Evolutionary conservation across 2,113 vertebrate species (phyloP).

Genomic region (Poeciliopsis retropinna): DNA sequence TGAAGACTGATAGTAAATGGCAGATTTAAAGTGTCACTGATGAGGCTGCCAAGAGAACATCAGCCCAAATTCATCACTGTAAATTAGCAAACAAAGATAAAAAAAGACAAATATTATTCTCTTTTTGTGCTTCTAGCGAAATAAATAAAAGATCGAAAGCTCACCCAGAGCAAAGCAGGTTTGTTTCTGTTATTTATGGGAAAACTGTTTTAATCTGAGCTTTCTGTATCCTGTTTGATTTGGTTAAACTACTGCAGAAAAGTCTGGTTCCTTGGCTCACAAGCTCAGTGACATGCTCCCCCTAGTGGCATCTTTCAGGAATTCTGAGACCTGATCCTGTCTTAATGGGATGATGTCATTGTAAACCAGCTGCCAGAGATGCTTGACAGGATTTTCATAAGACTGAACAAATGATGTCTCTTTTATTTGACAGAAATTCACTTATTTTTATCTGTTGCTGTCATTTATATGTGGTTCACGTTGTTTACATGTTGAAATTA

Average conservation of each 20-base stretch:
- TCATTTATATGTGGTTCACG: neutral
- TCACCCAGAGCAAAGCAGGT: neutral
- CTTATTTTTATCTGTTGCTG: neutral
- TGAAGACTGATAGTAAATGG: slow-evolving; percentile 7
- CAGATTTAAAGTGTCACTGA: slow-evolving; percentile 12
- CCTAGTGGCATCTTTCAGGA: slow-evolving; percentile 52
- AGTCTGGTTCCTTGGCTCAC: neutral
- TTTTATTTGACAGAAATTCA: neutral
- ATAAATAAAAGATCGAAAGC: neutral
- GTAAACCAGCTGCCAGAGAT: slow-evolving; percentile 37
- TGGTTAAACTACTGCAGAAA: neutral
- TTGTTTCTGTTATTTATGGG: neutral
- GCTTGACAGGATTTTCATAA: slow-evolving; percentile 37
- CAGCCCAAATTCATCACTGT: slow-evolving; percentile 10
- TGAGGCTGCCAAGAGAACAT: slow-evolving; percentile 34
- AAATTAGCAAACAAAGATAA: slow-evolving; percentile 7
- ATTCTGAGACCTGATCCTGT: slow-evolving; percentile 1
- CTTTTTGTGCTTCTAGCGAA: neutral
- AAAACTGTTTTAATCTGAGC: neutral
- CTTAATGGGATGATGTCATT: slow-evolving; percentile 61
- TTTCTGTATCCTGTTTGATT: slow-evolving; percentile 1
- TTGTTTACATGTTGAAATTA: neutral
- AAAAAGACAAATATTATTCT: slow-evolving; percentile 1
- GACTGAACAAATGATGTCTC: slow-evolving; percentile 7
- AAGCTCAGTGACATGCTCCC: slow-evolving; percentile 41